These are phyloP conservation scores for Microchrysa polita DNA, from an alignment of 2,888 invertebrate genomes.

Conservation along the genomic window DNA sequence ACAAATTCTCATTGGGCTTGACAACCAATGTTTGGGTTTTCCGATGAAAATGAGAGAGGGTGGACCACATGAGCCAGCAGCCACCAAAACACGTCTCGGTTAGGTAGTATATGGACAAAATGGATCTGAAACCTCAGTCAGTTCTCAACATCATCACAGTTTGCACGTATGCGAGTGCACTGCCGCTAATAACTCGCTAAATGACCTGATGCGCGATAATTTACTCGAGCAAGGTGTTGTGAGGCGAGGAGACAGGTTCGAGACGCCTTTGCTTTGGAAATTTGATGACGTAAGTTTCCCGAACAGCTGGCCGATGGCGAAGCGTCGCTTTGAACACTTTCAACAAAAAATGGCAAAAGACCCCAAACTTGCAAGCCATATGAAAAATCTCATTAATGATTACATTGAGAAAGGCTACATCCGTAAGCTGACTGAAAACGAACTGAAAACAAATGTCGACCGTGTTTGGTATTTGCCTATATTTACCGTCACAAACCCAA, in stretches of 20 bases:
- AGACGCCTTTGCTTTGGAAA: not conserved
- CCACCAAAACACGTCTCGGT: constrained; percentile 48
- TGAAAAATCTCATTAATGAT: not conserved
- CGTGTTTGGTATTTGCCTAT: not conserved
- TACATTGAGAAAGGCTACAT: not conserved
- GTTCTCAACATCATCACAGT: not conserved
- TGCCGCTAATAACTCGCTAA: not conserved
- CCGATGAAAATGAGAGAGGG: constrained; percentile 46
- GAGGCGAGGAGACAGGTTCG: not conserved
- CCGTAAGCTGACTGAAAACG: not conserved
- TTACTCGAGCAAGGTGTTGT: not conserved
- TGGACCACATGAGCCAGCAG: constrained; percentile 44
- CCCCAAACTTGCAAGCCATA: too few species aligned
- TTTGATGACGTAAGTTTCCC: not conserved
- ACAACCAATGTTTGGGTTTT: constrained; percentile 47
- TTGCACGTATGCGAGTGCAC: not conserved
- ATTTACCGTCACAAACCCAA: not conserved
- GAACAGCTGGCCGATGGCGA: not conserved
- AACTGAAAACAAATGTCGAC: not conserved
- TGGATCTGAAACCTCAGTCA: not conserved
- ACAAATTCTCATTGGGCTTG: too few species aligned
- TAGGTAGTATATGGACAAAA: constrained; percentile 47
- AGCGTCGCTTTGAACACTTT: not conserved
- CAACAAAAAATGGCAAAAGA: not conserved
- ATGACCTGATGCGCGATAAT: not conserved